Conservation (phyloP, 2,113 vertebrate species). For the Phrynocephalus versicolor region DNA sequence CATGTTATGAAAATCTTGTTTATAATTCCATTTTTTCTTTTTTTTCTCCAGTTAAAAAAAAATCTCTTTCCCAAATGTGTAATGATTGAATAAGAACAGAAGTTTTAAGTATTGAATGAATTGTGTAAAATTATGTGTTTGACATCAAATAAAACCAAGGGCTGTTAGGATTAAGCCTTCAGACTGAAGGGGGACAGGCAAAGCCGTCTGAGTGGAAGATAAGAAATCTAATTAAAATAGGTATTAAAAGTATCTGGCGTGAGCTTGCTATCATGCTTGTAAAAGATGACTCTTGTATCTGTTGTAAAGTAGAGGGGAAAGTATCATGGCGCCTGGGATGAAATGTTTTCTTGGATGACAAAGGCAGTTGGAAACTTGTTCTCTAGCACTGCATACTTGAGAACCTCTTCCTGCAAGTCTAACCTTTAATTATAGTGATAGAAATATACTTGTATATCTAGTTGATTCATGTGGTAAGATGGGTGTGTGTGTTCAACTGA, state of each 20-base stretch:
- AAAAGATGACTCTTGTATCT: constrained; percentile 49
- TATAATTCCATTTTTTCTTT: constrained; percentile 27
- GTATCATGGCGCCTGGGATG: constrained; percentile 39
- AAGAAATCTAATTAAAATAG: constrained; percentile 74
- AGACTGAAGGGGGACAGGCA: constrained; percentile 72
- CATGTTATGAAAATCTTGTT: constrained; percentile 29
- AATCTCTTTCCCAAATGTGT: constrained; percentile 36
- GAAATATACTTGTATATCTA: background rate
- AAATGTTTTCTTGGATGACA: constrained; percentile 54
- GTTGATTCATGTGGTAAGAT: background rate
- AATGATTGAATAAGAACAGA: constrained; percentile 56
- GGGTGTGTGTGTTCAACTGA: background rate
- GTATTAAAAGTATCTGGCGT: constrained; percentile 57
- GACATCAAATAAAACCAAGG: constrained; percentile 76
- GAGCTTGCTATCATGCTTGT: constrained; percentile 54
- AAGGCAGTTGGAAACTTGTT: constrained; percentile 5
- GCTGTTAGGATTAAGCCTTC: constrained; percentile 77
- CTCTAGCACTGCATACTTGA: constrained; percentile 4
- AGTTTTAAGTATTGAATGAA: constrained; percentile 51
- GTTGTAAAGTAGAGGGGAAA: constrained; percentile 43
- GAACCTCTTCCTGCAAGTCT: background rate
- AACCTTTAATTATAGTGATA: background rate
- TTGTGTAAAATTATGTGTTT: constrained; percentile 69
- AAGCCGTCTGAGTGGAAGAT: constrained; percentile 71
- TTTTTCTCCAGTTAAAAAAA: constrained; percentile 29